These are phyloP conservation scores for Caenorhabditis sp. DNA, from an alignment of 2,888 invertebrate species.

Conservation along the genomic window DNA sequence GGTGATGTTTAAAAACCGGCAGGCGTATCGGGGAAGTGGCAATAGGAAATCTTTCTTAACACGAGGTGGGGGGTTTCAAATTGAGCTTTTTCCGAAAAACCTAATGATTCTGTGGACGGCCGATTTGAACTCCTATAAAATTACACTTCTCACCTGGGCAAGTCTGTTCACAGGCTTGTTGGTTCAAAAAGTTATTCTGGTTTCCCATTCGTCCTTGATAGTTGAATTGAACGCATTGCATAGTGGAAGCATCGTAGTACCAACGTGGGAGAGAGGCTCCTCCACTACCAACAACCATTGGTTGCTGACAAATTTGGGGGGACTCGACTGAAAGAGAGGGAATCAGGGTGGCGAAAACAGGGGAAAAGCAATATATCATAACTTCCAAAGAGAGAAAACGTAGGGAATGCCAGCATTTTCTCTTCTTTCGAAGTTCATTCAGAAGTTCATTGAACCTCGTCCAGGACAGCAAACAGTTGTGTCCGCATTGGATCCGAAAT, in stretches of 20 bases:
- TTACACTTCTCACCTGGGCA: constrained; percentile 69
- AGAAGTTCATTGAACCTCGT: constrained; percentile 68
- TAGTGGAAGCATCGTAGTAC: constrained; percentile 78
- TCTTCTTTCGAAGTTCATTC: no score
- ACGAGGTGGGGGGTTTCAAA: no score
- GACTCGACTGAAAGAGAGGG: constrained; percentile 64
- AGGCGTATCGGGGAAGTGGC: neutral
- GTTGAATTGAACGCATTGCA: constrained; percentile 78
- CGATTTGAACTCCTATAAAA: no score
- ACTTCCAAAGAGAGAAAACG: no score
- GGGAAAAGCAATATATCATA: neutral
- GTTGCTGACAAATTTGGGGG: constrained; percentile 75
- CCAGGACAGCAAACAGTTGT: constrained; percentile 83
- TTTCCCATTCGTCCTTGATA: constrained; percentile 78
- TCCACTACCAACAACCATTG: constrained; percentile 78
- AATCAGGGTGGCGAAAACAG: neutral
- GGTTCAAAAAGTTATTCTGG: constrained; percentile 82
- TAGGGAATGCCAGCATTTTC: no score
- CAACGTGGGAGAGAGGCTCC: constrained; percentile 74
- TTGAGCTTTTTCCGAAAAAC: no score
- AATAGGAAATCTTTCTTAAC: neutral
- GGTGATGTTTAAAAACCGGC: neutral
- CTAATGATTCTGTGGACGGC: no score
- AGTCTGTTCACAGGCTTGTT: constrained; percentile 76
- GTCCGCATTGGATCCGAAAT: constrained; percentile 80